These are phyloP conservation scores for Meliscaeva auricollis DNA, from an alignment of 2,888 invertebrate genomes.

Conservation along the genomic window DNA sequence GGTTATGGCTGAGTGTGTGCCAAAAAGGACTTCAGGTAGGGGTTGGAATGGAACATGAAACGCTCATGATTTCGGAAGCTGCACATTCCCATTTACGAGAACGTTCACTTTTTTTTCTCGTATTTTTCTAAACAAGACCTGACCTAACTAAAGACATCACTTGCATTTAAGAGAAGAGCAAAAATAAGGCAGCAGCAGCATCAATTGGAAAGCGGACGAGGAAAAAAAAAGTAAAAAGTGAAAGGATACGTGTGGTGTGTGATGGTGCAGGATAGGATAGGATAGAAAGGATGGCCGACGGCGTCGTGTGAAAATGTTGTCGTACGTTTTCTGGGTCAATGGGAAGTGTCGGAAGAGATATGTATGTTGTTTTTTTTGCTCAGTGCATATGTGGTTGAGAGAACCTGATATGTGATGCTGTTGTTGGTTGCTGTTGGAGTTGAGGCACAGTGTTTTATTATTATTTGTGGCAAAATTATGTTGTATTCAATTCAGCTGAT, in stretches of 20 bases:
- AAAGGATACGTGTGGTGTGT: constrained; percentile 66
- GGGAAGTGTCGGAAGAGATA: constrained; percentile 56
- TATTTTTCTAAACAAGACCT: constrained; percentile 29
- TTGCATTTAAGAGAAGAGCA: constrained; percentile 46
- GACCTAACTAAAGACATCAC: constrained; percentile 45
- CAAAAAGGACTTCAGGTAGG: constrained; percentile 55
- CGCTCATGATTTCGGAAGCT: constrained; percentile 27
- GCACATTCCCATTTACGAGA: too few relatives aligned
- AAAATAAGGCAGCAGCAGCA: constrained; percentile 28
- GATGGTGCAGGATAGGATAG: constrained; percentile 38
- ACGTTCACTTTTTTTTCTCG: constrained; percentile 32
- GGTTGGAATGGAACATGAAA: background rate
- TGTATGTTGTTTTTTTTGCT: background rate
- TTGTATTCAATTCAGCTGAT: constrained; percentile 62
- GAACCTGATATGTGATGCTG: background rate
- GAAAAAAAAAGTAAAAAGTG: constrained; percentile 43
- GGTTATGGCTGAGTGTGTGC: constrained; percentile 50
- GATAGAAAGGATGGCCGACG: constrained; percentile 33
- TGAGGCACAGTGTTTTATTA: constrained; percentile 36
- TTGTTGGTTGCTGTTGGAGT: background rate
- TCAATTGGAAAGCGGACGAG: background rate
- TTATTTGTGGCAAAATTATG: constrained; percentile 56
- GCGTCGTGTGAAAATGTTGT: constrained; percentile 59
- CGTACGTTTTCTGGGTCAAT: constrained; percentile 70
- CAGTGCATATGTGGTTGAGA: constrained; percentile 3